phyloP scores from a whole-genome alignment of 2,888 invertebrate genomes.

The Synergus itoensis region DNA sequence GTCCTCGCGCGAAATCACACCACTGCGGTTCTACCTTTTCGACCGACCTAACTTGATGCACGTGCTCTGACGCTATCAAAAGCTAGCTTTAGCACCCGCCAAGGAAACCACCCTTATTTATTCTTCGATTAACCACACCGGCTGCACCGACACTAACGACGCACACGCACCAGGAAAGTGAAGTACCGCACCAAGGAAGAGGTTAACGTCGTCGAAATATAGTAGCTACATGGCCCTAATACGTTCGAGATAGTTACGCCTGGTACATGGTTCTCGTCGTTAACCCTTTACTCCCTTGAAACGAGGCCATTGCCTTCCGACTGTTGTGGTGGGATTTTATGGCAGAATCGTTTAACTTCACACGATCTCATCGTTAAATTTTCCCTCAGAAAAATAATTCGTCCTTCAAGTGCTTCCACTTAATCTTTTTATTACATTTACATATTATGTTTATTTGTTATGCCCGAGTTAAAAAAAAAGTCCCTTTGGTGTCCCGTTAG shows the following conservation, averaged over 20 bases:
- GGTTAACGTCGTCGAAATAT: constrained; percentile 40
- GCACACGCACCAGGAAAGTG: constrained; percentile 58
- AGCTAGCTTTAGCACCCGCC: constrained; percentile 56
- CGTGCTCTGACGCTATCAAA: constrained; percentile 63
- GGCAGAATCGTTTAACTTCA: constrained; percentile 1
- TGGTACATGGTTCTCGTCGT: constrained; percentile 38
- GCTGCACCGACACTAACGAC: constrained; percentile 58
- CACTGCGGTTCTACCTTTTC: constrained; percentile 46
- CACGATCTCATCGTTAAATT: not conserved
- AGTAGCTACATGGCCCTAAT: constrained; percentile 37
- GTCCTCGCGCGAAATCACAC: constrained; percentile 70
- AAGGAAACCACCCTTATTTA: constrained; percentile 64
- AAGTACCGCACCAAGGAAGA: constrained; percentile 53
- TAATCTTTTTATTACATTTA: too few relatives aligned
- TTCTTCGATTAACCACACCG: constrained; percentile 66
- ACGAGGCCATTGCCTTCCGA: constrained; percentile 13
- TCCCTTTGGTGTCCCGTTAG: too few relatives aligned
- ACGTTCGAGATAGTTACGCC: constrained; percentile 36
- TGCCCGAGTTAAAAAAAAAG: too few relatives aligned
- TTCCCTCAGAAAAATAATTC: not conserved
- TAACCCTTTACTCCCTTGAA: constrained; percentile 33
- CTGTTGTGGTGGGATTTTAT: not conserved
- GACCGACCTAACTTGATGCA: constrained; percentile 55
- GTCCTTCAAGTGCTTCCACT: not conserved
- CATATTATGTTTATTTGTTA: not conserved